Percentiles rank a stretch among this genome's conserved stretches.
Conservation (phyloP, 2,888 invertebrate species). For the Sinhomidia bicolor region DNA sequence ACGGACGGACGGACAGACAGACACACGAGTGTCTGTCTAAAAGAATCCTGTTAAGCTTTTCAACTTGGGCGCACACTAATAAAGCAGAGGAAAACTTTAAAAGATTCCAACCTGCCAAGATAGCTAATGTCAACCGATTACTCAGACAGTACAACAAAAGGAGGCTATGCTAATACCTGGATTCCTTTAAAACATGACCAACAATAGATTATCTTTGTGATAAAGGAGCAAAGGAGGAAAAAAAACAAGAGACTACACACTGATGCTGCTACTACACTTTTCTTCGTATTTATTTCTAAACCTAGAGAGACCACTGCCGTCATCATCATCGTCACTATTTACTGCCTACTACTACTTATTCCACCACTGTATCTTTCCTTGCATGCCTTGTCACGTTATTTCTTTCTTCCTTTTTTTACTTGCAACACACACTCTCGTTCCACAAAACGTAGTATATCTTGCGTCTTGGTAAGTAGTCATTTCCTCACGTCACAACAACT, state of each 20-base stretch:
- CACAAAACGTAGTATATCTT: conserved; percentile 46
- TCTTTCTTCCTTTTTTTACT: conserved; percentile 46
- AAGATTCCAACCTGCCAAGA: conserved; percentile 71
- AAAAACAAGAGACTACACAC: conserved; percentile 2
- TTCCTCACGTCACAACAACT: conserved; percentile 58
- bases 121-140: conserved; percentile 75
- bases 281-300: conserved; percentile 18
- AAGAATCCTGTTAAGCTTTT: background rate
- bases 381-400: conserved; percentile 60
- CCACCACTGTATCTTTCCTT: conserved; percentile 12
- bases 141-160: conserved; percentile 67
- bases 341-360: background rate
- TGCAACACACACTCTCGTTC: conserved; percentile 41
- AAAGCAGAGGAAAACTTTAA: conserved; percentile 35
- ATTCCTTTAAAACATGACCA: conserved; percentile 73
- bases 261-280: background rate
- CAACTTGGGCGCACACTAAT: too few species aligned
- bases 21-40: background rate
- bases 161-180: conserved; percentile 73
- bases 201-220: conserved; percentile 70
- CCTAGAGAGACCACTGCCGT: conserved; percentile 8
- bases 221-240: conserved; percentile 31
- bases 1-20: too few species aligned
- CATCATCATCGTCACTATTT: background rate
- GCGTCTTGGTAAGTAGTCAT: conserved; percentile 37